phyloP scores from a whole-genome alignment of 2,888 invertebrate genomes.

The Neocrepidodera transversa region DNA sequence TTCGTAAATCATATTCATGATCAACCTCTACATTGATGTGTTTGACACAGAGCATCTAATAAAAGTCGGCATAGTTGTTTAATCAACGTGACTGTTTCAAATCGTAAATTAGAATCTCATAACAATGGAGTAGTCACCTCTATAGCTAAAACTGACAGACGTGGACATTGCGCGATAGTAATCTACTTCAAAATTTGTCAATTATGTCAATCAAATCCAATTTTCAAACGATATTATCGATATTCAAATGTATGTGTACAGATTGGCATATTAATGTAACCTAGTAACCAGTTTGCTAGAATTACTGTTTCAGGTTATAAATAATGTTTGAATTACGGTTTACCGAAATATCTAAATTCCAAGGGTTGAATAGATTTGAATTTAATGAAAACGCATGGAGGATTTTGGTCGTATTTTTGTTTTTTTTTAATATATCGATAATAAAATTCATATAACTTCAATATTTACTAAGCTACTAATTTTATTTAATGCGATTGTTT shows the following conservation, averaged over 20 bases:
- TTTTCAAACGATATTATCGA: conserved; percentile 14
- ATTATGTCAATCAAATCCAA: conserved; percentile 18
- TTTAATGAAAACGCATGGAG: too few species aligned
- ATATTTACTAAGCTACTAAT: too few species aligned
- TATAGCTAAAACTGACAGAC: conserved; percentile 17
- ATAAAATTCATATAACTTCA: too few species aligned
- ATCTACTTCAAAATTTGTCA: conserved; percentile 23
- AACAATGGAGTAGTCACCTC: conserved; percentile 14
- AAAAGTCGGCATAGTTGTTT: neutral
- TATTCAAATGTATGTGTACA: conserved; percentile 7
- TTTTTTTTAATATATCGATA: too few species aligned
- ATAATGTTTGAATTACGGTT: neutral
- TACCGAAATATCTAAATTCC: too few species aligned
- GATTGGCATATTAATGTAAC: neutral
- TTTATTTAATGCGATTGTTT: too few species aligned
- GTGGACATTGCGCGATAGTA: conserved; percentile 5
- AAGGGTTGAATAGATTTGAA: too few species aligned
- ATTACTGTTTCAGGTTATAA: neutral
- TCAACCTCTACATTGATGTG: neutral
- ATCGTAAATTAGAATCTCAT: conserved; percentile 17
- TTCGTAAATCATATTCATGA: too few species aligned
- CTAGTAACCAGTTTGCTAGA: neutral
- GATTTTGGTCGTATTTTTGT: too few species aligned
- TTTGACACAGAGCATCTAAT: neutral
- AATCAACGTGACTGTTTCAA: neutral